Evolutionary conservation across 1,140 invertebrate genomes (phyloP).

Genomic region (Meloidogyne exigua): DNA sequence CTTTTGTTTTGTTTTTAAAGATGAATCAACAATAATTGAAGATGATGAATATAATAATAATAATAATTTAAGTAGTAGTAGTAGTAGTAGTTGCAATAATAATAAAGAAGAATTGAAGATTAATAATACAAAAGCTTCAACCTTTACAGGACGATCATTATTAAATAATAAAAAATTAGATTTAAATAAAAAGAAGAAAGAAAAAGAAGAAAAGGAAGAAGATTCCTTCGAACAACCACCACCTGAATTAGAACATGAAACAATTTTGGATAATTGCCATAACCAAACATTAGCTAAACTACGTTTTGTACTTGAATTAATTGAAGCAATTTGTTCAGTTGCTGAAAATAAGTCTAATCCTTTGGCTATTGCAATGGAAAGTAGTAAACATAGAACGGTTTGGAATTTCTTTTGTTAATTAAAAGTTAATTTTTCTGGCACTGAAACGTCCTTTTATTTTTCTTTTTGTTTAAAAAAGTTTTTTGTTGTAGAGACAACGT

Average conservation of each 20-base stretch:
- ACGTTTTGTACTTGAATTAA: slow-evolving; percentile 84
- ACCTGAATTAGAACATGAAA: slow-evolving; percentile 90
- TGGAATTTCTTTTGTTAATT: slow-evolving; percentile 8
- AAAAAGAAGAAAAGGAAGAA: background rate
- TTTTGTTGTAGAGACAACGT: slow-evolving; percentile 24
- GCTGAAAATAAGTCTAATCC: slow-evolving; percentile 75
- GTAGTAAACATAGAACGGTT: slow-evolving; percentile 47
- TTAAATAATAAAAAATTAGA: background rate
- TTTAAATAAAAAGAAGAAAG: background rate
- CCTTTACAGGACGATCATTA: background rate
- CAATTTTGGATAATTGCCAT: slow-evolving; percentile 85
- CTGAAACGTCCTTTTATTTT: too few relatives aligned
- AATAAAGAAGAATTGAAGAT: slow-evolving; percentile 36
- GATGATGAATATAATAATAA: background rate
- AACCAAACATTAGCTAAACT: slow-evolving; percentile 88
- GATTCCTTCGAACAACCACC: slow-evolving; percentile 37
- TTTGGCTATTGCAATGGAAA: slow-evolving; percentile 55
- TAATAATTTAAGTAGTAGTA: too few relatives aligned
- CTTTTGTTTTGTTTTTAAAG: slow-evolving; percentile 35
- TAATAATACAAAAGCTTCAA: background rate
- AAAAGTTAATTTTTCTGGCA: too few relatives aligned
- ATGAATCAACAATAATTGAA: slow-evolving; percentile 47
- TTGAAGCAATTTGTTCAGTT: slow-evolving; percentile 75
- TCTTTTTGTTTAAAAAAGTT: background rate
- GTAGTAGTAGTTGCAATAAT: too few relatives aligned